phyloP scores from a whole-genome alignment of 2,113 vertebrate genomes.

The Scomber scombrus region DNA sequence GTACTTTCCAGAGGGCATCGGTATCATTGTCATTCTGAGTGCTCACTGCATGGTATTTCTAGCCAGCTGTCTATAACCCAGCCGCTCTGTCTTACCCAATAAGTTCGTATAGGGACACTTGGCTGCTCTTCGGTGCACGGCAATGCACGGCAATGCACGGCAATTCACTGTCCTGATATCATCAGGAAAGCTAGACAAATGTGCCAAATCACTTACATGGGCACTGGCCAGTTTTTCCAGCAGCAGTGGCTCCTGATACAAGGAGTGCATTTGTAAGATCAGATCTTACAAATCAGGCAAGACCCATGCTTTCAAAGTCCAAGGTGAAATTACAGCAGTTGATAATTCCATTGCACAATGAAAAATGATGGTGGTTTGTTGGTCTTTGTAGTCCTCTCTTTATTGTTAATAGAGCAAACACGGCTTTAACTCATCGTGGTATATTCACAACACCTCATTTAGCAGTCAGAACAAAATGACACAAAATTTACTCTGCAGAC shows the following conservation, averaged over 20 bases:
- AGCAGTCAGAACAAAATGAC: neutral
- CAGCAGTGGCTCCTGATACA: constrained; percentile 32
- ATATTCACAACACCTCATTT: constrained; percentile 8
- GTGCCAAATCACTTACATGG: constrained; percentile 57
- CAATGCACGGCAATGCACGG: constrained; percentile 56
- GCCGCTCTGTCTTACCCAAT: constrained; percentile 54
- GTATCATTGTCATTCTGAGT: constrained; percentile 77
- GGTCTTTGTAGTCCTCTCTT: constrained; percentile 16
- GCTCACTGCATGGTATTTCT: constrained; percentile 58
- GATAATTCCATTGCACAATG: constrained; percentile 26
- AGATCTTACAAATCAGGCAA: constrained; percentile 51
- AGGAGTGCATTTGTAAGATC: constrained; percentile 46
- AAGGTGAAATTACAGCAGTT: constrained; percentile 33
- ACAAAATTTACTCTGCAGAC: constrained; percentile 19
- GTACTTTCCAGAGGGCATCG: constrained; percentile 63
- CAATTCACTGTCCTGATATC: constrained; percentile 64
- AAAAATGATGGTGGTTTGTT: constrained; percentile 25
- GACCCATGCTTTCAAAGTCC: constrained; percentile 20
- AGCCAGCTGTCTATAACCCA: constrained; percentile 66
- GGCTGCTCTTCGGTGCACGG: constrained; percentile 46
- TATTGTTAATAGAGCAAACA: constrained; percentile 16
- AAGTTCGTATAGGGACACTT: constrained; percentile 56
- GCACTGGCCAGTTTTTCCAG: constrained; percentile 25
- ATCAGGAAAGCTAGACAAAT: constrained; percentile 47
- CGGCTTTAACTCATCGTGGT: neutral